A percentile compares a stretch with the other conserved stretches of the same genome.
phyloP scores from a whole-genome alignment of 2,113 vertebrate species.

The Zeus faber region DNA sequence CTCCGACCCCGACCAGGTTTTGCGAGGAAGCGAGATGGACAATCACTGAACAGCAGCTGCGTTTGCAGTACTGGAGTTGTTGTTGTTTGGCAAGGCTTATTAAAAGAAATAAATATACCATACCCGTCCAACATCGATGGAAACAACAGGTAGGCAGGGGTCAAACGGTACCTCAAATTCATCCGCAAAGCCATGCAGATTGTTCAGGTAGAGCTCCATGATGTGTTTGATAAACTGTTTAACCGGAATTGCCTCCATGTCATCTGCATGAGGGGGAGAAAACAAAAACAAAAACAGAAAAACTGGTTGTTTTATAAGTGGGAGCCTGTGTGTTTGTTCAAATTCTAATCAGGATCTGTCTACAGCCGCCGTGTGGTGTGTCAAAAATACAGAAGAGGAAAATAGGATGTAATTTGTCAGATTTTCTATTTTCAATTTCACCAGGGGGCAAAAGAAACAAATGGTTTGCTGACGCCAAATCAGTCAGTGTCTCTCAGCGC shows the following conservation, averaged over 20 bases:
- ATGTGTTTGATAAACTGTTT: slow-evolving; percentile 96
- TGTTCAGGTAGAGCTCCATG: slow-evolving; percentile 93
- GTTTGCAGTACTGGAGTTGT: neutral
- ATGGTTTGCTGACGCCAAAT: slow-evolving; percentile 9
- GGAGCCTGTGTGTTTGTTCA: too few species aligned
- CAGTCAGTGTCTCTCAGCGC: neutral
- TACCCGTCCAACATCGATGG: too few species aligned
- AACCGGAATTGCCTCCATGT: slow-evolving; percentile 95
- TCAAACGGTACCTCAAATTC: slow-evolving; percentile 90
- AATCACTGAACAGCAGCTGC: neutral
- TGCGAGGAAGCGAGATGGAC: neutral
- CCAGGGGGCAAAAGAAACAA: slow-evolving; percentile 10
- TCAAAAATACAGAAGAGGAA: neutral
- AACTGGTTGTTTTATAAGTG: neutral
- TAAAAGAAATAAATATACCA: neutral
- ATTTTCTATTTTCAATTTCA: slow-evolving; percentile 1
- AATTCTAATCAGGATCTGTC: neutral
- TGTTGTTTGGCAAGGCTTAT: neutral
- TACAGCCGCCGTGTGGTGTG: neutral
- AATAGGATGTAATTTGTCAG: slow-evolving; percentile 4
- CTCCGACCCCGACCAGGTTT: slow-evolving; percentile 17
- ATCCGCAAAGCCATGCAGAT: slow-evolving; percentile 94
- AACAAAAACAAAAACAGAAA: slow-evolving; percentile 3
- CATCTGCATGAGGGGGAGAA: slow-evolving; percentile 83
- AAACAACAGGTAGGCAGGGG: neutral